Base-by-base conservation (phyloP, 2,113 vertebrate species). In the Erythrocercus mccallii region DNA sequence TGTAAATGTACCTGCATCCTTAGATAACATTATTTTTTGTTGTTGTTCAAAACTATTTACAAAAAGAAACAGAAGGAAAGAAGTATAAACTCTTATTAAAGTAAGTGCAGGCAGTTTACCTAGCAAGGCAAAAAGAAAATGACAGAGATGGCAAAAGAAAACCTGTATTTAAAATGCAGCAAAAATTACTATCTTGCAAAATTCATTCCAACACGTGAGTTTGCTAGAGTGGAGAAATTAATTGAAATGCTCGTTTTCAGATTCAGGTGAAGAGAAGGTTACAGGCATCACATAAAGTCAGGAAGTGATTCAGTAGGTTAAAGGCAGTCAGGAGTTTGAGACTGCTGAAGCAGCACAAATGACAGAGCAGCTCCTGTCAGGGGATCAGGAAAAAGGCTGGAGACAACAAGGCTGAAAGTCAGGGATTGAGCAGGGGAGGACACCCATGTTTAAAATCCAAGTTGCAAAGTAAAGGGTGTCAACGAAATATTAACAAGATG, bases 21-120 rank as follows among this genome's bases (percentile, higher is more conserved):
- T 48, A 93, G 95, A 96, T 93, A 96, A 95, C 81, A 16, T 79
- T 94, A 78, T 57, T 90, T 92, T 90, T 77, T 94, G 40, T 92
- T 73, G 54, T 91, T 93, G 60, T 68, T 90, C 24, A 42, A 88
- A 90, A 38, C 40, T 77, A 22, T 78, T 76, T 88, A 56, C 40
- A 53, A n/a, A 90, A 95, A 90, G 57, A 77, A 88, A 28, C 40
- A 87, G 57, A 94, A 86, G 53, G 40, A 57, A 91, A 78, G 73
- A 62, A 45, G 17, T 62, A 73, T n/a, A 70, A 90, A 72, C 21
- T 57, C 48, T 64, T 64, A 10, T 58, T 47, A 40, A 77, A 88
- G 21, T 48, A 65, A 79, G 37, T 37, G 51, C 66, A 73, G 70
- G 45, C 65, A 88, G 62, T 73, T 77, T 85, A n/a, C 42, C 7